Evolutionary conservation across 2,797 vertebrate species (phyloP).

Genomic region (Gila robusta): DNA sequence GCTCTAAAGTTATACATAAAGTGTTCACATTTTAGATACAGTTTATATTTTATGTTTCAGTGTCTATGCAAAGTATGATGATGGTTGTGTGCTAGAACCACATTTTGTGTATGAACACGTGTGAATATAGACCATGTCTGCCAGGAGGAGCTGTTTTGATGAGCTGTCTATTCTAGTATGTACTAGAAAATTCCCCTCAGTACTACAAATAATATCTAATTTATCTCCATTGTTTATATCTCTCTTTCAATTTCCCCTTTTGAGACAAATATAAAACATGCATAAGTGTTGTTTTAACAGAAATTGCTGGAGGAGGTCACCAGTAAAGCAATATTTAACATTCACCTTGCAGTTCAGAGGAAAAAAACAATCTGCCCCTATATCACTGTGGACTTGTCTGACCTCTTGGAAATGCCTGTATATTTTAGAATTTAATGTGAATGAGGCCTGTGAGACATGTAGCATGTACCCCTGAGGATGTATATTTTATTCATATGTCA

Average conservation of each 20-base stretch:
- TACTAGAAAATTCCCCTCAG: neutral
- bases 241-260: neutral
- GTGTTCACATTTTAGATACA: neutral
- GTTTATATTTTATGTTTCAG: neutral
- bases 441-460: slow-evolving; percentile 36
- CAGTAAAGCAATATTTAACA: slow-evolving; percentile 67
- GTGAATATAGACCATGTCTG: neutral
- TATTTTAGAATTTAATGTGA: slow-evolving; percentile 75
- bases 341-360: slow-evolving; percentile 7
- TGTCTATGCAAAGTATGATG: neutral
- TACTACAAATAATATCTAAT: slow-evolving; percentile 5
- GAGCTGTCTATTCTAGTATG: neutral
- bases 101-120: neutral
- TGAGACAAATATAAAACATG: slow-evolving; percentile 20
- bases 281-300: slow-evolving; percentile 34
- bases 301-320: slow-evolving; percentile 33
- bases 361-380: neutral
- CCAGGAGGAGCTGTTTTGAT: neutral
- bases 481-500: slow-evolving; percentile 82
- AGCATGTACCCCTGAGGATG: slow-evolving; percentile 70
- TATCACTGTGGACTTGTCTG: slow-evolving; percentile 77
- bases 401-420: slow-evolving; percentile 74
- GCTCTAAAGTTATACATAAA: neutral
- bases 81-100: neutral
- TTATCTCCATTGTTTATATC: neutral